phyloP scores from a whole-genome alignment of 30 jellyfish, hydroid and myxozoan genomes.

The Pelagia noctiluca region DNA sequence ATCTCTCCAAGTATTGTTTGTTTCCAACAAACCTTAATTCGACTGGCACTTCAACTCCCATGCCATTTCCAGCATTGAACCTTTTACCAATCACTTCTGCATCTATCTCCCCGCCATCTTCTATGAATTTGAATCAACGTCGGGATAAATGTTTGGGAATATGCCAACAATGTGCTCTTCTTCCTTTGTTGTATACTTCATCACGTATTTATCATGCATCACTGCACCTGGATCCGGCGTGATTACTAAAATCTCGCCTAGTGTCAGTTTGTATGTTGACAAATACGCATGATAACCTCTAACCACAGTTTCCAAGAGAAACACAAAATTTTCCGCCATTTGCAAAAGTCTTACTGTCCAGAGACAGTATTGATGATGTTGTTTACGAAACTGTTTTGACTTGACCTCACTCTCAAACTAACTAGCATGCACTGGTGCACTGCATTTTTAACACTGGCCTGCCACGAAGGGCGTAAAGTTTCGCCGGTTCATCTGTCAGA shows the following conservation, averaged over 20 bases:
- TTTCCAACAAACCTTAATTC: constrained; percentile 45
- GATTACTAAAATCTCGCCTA: constrained; percentile 39
- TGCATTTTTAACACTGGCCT: constrained; percentile 42
- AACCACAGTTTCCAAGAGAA: not conserved
- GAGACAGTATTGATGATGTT: constrained; percentile 44
- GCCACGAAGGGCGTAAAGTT: constrained; percentile 45
- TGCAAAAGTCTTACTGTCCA: constrained; percentile 44
- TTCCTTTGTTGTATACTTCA: constrained; percentile 27
- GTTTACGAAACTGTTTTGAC: constrained; percentile 46
- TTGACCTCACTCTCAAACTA: constrained; percentile 48
- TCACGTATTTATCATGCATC: constrained; percentile 7
- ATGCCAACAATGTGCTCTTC: constrained; percentile 40
- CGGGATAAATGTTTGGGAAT: constrained; percentile 6
- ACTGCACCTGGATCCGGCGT: constrained; percentile 36
- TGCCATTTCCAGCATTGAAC: constrained; percentile 51
- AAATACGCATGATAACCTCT: constrained; percentile 27
- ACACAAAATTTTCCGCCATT: constrained; percentile 38
- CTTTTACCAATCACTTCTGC: constrained; percentile 55
- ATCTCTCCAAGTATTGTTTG: constrained; percentile 48
- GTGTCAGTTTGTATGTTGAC: constrained; percentile 20
- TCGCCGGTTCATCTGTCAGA: constrained; percentile 56
- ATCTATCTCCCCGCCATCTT: constrained; percentile 49
- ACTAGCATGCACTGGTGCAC: constrained; percentile 48
- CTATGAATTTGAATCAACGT: constrained; percentile 36
- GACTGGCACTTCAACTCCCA: constrained; percentile 57